Conservation (phyloP, 2,888 invertebrate species). For the Protodeltote pygarga region DNA sequence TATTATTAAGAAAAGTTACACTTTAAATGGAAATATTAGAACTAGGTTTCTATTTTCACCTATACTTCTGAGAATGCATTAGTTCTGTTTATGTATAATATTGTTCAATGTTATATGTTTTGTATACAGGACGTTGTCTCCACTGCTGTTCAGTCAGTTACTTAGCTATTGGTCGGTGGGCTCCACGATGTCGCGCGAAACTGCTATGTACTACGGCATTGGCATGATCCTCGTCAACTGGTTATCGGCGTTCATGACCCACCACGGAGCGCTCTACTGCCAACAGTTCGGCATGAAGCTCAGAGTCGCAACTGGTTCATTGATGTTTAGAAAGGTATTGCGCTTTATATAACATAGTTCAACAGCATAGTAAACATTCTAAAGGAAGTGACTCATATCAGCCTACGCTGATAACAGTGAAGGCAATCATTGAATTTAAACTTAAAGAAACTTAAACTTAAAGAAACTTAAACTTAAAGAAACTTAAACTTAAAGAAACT, state of each 20-base stretch:
- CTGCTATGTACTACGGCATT: conserved; percentile 86
- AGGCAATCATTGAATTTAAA: too few species aligned
- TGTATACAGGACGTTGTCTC: conserved; percentile 85
- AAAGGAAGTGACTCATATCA: neutral
- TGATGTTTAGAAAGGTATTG: conserved; percentile 92
- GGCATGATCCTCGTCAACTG: conserved; percentile 78
- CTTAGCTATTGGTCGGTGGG: conserved; percentile 85
- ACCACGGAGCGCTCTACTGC: conserved; percentile 90
- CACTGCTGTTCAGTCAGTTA: conserved; percentile 87
- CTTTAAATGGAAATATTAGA: too few species aligned
- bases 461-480: too few species aligned
- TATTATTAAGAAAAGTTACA: too few species aligned
- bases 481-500: too few species aligned
- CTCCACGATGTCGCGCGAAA: conserved; percentile 66
- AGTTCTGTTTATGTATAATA: too few species aligned
- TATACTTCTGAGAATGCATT: too few species aligned
- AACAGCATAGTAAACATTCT: neutral
- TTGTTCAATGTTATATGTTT: too few species aligned
- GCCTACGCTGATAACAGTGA: too few species aligned
- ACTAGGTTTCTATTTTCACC: too few species aligned
- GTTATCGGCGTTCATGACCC: conserved; percentile 87
- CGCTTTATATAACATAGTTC: too few species aligned
- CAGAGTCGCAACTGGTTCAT: conserved; percentile 90
- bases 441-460: too few species aligned
- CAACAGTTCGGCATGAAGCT: conserved; percentile 91